These are phyloP conservation scores for Macrosoma leucophasiata DNA, from an alignment of 2,888 invertebrate species.

Conservation along the genomic window DNA sequence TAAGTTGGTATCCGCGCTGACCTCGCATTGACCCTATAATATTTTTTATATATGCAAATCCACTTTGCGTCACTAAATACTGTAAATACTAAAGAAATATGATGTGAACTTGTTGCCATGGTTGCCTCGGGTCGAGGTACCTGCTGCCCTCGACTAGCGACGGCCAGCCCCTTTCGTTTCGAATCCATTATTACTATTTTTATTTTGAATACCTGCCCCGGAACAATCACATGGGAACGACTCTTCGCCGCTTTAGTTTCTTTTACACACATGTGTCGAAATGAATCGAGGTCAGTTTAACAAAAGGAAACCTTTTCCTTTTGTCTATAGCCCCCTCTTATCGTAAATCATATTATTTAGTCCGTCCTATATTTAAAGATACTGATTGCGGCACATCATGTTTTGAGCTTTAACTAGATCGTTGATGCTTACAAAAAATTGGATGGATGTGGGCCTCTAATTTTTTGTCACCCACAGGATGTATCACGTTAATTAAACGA, in stretches of 20 bases:
- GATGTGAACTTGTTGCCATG: constrained; percentile 51
- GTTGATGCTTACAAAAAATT: constrained; percentile 24
- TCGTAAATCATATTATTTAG: too few species aligned
- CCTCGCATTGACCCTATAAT: constrained; percentile 18
- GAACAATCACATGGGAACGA: constrained; percentile 64
- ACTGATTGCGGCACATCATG: background rate
- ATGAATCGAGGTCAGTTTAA: constrained; percentile 28
- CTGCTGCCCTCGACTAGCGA: constrained; percentile 47
- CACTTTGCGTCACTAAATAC: constrained; percentile 15
- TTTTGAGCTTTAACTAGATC: constrained; percentile 15
- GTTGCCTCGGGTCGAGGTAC: constrained; percentile 43
- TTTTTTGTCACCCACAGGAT: too few species aligned
- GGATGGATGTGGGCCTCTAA: too few species aligned
- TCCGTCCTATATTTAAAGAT: too few species aligned
- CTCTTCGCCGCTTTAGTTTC: constrained; percentile 21
- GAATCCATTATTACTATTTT: constrained; percentile 46
- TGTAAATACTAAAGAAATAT: constrained; percentile 29
- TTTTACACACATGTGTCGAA: constrained; percentile 20
- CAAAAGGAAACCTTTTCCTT: constrained; percentile 9
- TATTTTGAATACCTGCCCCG: constrained; percentile 48
- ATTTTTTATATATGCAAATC: constrained; percentile 17
- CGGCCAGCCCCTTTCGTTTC: constrained; percentile 48
- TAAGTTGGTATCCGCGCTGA: constrained; percentile 31
- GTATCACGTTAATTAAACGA: too few species aligned
- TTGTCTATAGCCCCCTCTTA: too few species aligned